Evolutionary conservation across 2,797 vertebrate genomes (phyloP).

Genomic region (Trichosurus vulpecula): DNA sequence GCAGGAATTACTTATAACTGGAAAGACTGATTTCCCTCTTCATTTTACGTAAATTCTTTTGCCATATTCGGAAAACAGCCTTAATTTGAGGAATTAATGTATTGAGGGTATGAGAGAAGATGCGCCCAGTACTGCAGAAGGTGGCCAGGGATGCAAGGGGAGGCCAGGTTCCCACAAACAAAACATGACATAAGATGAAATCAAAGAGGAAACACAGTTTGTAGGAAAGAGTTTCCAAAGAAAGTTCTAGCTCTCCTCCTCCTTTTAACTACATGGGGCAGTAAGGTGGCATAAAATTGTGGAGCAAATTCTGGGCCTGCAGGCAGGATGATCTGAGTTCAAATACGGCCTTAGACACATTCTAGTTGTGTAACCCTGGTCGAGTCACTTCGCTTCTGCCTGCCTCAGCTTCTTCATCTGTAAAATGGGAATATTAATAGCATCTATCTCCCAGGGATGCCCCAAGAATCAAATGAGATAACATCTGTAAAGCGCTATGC

Average conservation of each 20-base stretch:
- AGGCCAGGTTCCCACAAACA: not conserved
- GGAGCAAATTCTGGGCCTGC: not conserved
- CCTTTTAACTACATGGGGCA: not conserved
- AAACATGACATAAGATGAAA: not conserved
- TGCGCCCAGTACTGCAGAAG: not conserved
- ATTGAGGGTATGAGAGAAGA: not conserved
- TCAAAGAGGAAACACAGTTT: not conserved
- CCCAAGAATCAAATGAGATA: not conserved
- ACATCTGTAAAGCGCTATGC: not conserved
- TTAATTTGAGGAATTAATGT: not conserved
- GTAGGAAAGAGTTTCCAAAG: not conserved
- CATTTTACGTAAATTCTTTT: slow-evolving; percentile 55
- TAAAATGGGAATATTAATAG: not conserved
- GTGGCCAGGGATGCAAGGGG: not conserved
- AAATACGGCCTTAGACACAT: not conserved
- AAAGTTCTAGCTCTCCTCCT: not conserved
- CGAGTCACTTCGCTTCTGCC: not conserved
- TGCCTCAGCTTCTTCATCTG: not conserved
- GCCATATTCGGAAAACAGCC: slow-evolving; percentile 45
- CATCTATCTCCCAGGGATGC: not conserved
- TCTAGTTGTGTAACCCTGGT: not conserved
- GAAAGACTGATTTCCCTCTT: not conserved
- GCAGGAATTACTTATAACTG: not conserved
- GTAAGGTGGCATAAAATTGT: not conserved
- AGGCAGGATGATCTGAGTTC: not conserved